Evolutionary conservation across 2,888 invertebrate genomes (phyloP), one percentile per base, ranked within the genome.

Genomic region (Polydrusus pterygomalis): DNA sequence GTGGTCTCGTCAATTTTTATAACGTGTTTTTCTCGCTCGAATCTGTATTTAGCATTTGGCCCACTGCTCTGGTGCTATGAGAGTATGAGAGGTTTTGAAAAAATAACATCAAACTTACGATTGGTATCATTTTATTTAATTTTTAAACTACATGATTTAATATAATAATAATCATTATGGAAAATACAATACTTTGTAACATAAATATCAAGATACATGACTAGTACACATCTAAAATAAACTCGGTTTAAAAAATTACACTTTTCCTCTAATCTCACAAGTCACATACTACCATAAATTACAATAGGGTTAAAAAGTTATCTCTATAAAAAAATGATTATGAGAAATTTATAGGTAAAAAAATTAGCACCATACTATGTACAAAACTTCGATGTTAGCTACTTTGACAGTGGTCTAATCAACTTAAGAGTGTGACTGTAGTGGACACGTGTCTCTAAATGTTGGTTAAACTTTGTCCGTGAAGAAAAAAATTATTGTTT

Each of bases 141-240:
- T 64, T 45, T 47, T 30, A 17, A 62, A 64, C 65, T 60, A 76
- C 47, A 64, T 68, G 34, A 49, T 76, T 68, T 54, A 40, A 62
- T 63, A 72, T 69, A 43, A 45, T 62, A 51, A 47, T 54, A 60
- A 68, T 73, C 25, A 62, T 65, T 68, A 64, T 74, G 77, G 78
- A 80, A 81, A 81, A 80, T 80, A 81, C 75, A 76, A 79, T 79
- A 78, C 77, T 79, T 80, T 67, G 69, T 79, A 79, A 78, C 74
- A 80, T 79, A 79, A 79, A 81, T 79, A 80, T 80, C 77, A 20
- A 60, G 79, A 80, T 81, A 80, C 69, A 80, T 81, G 81, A 81
- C 81, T 81, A 81, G 81, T 80, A 80, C 80, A 81, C 78, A 73
- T 78, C 78, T 79, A 80, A 81, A 78, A 76, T 79, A 78, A 77